Base-by-base conservation (phyloP, 2,888 invertebrate species). In the Antheraea assamensis region DNA sequence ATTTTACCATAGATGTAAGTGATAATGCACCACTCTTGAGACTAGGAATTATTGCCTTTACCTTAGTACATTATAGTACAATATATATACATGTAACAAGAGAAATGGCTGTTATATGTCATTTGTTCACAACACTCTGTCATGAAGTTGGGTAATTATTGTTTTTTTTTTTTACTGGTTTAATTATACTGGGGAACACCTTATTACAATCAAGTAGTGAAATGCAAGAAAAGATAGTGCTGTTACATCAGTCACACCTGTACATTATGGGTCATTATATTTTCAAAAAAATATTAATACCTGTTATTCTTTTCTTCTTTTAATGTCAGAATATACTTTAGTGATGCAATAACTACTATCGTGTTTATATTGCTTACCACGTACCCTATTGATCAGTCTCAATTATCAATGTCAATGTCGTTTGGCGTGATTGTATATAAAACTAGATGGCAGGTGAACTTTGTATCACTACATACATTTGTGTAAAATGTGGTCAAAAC, bases 61-160 rank as follows among this genome's bases (percentile, higher is more conserved):
- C 74, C 19, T 49, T 73, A 13, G 31, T 58, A 15, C 8, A 30
- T 21, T 35, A 31, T 8, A 10, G 8, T 31, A 2, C 8, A 31
- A 31, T 71, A 19, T 0, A 24, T 13, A 72, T 77, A 13, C 24
- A 52, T 3, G 71, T 76, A 3, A 70, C 78, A 2, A 70, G 70
- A 24, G 71, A 79, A 10, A 80, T 79, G 8, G 80, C 78, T 27
- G 72, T 76, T 0, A 75, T 84, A 24, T 78, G 76, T 73, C 49
- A 79, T 30, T 78, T 85, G 13, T 80, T 85, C 35, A 72, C 73
- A 0, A 72, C 82, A 70, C 72, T 87, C 0, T 80, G 79, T 47
- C 47, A 64, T 21, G 71, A 79, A n/a, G 77, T 75, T 64, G 83
- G 82, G 83, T 83, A 74, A 77, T 79, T 66, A 21, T 30, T 66